phyloP scores from a whole-genome alignment of 64 coral and sea anemone species.

The Stichodactyla helianthus region DNA sequence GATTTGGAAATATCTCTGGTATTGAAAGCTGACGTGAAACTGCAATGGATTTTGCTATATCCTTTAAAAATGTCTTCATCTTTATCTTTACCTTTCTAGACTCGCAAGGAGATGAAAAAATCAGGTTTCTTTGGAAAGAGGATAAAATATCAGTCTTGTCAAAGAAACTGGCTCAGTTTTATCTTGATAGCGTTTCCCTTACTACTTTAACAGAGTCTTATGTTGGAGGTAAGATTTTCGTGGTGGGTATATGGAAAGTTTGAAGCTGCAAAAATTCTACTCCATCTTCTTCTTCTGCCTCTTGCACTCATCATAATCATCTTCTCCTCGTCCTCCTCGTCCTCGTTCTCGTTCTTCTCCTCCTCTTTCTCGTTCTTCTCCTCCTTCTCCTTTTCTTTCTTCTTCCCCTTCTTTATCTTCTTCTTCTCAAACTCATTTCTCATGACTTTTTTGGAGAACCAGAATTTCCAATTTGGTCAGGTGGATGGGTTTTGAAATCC shows the following conservation, averaged over 20 bases:
- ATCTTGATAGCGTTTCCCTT: neutral
- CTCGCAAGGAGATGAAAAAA: neutral
- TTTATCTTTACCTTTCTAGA: constrained; percentile 17
- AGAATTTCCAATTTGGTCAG: too few species aligned
- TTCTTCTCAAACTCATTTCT: too few species aligned
- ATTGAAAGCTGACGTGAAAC: too few species aligned
- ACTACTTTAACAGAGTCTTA: neutral
- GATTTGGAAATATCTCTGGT: too few species aligned
- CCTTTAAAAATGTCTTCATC: too few species aligned
- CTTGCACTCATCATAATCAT: neutral
- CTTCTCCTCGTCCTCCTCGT: neutral
- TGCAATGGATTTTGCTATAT: too few species aligned
- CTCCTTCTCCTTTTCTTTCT: neutral
- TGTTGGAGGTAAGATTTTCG: neutral
- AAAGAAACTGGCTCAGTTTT: constrained; percentile 39
- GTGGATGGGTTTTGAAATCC: too few species aligned
- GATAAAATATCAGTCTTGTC: neutral
- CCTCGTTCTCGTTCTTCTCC: neutral
- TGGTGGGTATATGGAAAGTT: neutral
- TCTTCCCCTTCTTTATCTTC: neutral
- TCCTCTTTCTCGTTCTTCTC: neutral
- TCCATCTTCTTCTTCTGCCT: too few species aligned
- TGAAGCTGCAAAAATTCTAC: too few species aligned
- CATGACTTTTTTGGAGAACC: too few species aligned
- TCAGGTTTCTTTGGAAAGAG: constrained; percentile 11